Evolutionary conservation across 2,888 invertebrate genomes (phyloP).

Genomic region (Andrena chrysosceles): DNA sequence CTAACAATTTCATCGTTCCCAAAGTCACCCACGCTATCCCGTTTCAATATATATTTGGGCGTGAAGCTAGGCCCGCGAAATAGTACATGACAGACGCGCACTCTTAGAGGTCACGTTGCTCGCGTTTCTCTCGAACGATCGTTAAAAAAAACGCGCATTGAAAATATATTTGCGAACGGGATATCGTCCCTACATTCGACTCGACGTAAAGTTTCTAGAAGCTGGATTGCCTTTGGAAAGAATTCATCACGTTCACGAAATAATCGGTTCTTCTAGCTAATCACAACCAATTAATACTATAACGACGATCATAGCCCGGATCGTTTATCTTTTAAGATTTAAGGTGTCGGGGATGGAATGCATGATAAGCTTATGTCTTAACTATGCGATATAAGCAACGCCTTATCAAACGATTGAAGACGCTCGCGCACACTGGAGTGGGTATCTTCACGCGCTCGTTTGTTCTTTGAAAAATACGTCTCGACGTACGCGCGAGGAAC

Average conservation of each 20-base stretch:
- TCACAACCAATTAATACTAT: constrained; percentile 70
- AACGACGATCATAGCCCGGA: constrained; percentile 44
- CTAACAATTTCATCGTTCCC: neutral
- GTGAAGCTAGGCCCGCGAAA: constrained; percentile 20
- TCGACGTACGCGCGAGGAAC: neutral
- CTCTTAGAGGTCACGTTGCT: constrained; percentile 20
- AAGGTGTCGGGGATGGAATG: neutral
- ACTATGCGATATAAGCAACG: neutral
- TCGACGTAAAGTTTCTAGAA: neutral
- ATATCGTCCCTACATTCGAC: neutral
- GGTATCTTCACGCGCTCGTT: neutral
- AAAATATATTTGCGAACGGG: constrained; percentile 26
- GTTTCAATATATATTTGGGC: neutral
- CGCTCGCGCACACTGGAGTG: neutral
- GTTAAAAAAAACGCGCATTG: constrained; percentile 10
- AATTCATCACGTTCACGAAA: neutral
- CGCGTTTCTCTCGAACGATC: constrained; percentile 3
- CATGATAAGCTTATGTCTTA: neutral
- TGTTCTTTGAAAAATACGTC: neutral
- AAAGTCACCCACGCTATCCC: constrained; percentile 1
- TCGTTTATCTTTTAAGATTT: neutral
- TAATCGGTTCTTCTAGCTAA: constrained; percentile 44
- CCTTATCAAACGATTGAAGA: neutral
- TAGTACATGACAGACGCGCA: neutral
- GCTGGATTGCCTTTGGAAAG: neutral